These are phyloP conservation scores for Euphydryas editha DNA, from an alignment of 2,888 invertebrate genomes.

Conservation along the genomic window DNA sequence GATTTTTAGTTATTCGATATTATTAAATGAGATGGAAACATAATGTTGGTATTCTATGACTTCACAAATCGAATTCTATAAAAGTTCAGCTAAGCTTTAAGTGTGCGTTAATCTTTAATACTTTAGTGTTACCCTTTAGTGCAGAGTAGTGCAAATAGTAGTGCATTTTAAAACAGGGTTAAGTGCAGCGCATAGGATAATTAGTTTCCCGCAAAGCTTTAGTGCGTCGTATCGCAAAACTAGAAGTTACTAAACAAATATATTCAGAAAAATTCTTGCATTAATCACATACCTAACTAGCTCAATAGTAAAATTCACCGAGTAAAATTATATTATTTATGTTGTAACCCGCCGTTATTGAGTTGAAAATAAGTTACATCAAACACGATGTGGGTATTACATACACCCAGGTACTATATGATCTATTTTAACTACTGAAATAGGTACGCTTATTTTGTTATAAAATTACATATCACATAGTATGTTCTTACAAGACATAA, in stretches of 20 bases:
- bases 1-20: too few relatives aligned
- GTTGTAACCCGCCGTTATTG: too few relatives aligned
- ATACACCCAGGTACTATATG: too few relatives aligned
- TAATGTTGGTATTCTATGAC: background rate
- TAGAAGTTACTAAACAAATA: constrained; percentile 2
- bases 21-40: too few relatives aligned
- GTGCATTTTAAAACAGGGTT: constrained; percentile 30
- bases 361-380: too few relatives aligned
- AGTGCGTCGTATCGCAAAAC: constrained; percentile 9
- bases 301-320: background rate
- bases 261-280: background rate
- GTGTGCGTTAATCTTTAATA: constrained; percentile 9
- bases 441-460: too few relatives aligned
- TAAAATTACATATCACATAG: too few relatives aligned
- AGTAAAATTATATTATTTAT: background rate
- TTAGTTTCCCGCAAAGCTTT: constrained; percentile 16
- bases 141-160: constrained; percentile 25
- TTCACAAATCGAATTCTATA: background rate
- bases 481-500: too few relatives aligned
- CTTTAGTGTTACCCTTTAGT: constrained; percentile 21
- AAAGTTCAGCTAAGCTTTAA: background rate
- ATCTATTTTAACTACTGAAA: too few relatives aligned
- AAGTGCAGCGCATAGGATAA: constrained; percentile 25
- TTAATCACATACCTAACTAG: background rate
- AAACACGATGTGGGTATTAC: too few relatives aligned